These are phyloP conservation scores for Macrobrachium nipponense DNA, from an alignment of 1,140 invertebrate species.

Conservation along the genomic window DNA sequence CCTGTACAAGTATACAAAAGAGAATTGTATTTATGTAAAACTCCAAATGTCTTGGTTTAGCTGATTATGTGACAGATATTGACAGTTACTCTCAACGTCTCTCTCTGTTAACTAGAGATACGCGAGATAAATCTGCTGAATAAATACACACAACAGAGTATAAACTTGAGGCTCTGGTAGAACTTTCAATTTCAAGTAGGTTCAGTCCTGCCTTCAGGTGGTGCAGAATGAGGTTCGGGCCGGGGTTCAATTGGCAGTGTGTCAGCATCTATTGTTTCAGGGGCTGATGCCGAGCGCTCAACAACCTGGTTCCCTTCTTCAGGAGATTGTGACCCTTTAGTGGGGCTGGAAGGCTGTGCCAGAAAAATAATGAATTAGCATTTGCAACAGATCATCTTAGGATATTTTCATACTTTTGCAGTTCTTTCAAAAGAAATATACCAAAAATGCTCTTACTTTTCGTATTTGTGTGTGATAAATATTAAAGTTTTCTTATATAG, in stretches of 20 bases:
- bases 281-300: constrained; percentile 27
- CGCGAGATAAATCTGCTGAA: neutral
- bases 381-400: too few relatives aligned
- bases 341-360: neutral
- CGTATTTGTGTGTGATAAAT: too few relatives aligned
- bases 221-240: constrained; percentile 40
- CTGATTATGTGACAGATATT: too few relatives aligned
- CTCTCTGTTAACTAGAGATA: too few relatives aligned
- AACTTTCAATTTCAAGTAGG: neutral
- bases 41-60: too few relatives aligned
- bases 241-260: neutral
- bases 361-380: neutral
- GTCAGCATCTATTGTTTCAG: constrained; percentile 11
- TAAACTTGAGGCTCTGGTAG: neutral
- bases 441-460: too few relatives aligned
- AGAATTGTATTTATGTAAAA: too few relatives aligned
- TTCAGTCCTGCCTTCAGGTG: constrained; percentile 33
- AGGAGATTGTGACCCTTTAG: neutral
- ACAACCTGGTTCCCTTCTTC: neutral
- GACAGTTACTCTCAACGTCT: too few relatives aligned
- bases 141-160: neutral
- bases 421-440: too few relatives aligned
- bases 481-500: too few relatives aligned
- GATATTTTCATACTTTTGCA: too few relatives aligned
- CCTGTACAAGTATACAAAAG: too few relatives aligned